These are phyloP conservation scores for Aphelinus certus DNA, from an alignment of 1,140 invertebrate genomes.

Conservation along the genomic window DNA sequence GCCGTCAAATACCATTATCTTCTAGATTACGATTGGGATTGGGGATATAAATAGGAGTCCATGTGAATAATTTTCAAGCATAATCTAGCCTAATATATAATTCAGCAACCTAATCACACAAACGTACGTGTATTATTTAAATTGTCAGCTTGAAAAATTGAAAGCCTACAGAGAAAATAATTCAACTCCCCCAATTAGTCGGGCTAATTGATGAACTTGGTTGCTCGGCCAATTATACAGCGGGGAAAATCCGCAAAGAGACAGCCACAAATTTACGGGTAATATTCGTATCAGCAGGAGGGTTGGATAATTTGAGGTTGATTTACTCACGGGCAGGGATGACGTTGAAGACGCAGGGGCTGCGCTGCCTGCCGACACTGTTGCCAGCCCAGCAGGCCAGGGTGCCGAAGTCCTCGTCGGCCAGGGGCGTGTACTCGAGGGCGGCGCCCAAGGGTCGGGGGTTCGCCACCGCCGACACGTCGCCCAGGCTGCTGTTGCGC, in stretches of 20 bases:
- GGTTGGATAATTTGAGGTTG: not conserved
- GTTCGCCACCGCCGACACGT: constrained; percentile 66
- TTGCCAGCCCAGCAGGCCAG: constrained; percentile 89
- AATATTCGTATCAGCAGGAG: not conserved
- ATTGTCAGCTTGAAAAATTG: no score
- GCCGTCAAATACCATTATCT: no score
- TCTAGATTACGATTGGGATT: no score
- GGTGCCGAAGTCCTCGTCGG: constrained; percentile 79
- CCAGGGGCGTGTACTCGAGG: constrained; percentile 72
- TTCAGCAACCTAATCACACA: no score
- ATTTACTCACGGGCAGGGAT: constrained; percentile 79
- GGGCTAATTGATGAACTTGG: no score
- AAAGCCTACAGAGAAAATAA: no score
- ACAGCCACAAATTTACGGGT: no score
- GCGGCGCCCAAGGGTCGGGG: constrained; percentile 72
- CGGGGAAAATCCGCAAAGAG: not conserved
- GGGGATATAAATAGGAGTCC: no score
- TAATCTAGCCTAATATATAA: no score
- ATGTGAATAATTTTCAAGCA: no score
- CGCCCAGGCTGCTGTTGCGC: constrained; percentile 79
- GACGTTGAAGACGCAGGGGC: constrained; percentile 84
- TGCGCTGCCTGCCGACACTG: constrained; percentile 79
- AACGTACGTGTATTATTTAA: no score
- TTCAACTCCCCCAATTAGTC: no score
- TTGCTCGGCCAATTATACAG: not conserved